Percentiles rank a stretch among this genome's conserved stretches.
phyloP scores from a whole-genome alignment of 2,113 vertebrate genomes.

The Entelurus aequoreus region DNA sequence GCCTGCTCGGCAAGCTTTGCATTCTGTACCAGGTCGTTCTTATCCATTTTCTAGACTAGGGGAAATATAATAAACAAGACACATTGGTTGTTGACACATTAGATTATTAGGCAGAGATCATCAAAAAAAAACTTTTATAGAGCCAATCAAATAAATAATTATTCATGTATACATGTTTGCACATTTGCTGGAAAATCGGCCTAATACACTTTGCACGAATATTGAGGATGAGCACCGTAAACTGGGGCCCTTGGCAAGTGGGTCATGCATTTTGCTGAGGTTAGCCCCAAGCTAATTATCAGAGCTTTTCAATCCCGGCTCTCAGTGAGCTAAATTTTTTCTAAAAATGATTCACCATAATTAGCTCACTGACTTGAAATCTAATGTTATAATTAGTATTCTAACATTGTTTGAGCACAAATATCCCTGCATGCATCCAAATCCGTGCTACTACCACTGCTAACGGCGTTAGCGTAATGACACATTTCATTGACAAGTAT shows the following conservation, averaged over 20 bases:
- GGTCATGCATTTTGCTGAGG: conserved; percentile 48
- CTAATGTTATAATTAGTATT: not conserved
- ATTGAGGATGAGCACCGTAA: conserved; percentile 16
- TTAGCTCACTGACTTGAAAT: too few species aligned
- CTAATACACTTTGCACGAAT: conserved; percentile 2
- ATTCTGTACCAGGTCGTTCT: conserved; percentile 97
- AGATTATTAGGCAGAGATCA: too few species aligned
- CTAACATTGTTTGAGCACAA: not conserved
- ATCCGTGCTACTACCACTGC: conserved; percentile 8
- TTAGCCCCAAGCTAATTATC: conserved; percentile 38
- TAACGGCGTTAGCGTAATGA: conserved; percentile 31
- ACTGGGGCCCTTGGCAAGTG: conserved; percentile 52
- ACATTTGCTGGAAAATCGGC: not conserved
- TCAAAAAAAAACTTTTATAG: not conserved
- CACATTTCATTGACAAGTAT: conserved; percentile 3
- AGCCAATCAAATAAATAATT: not conserved
- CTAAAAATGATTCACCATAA: not conserved
- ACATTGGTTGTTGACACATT: not conserved
- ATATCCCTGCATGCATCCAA: not conserved
- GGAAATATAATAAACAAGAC: not conserved
- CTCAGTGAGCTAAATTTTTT: not conserved
- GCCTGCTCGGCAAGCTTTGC: conserved; percentile 97
- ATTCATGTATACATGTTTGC: not conserved
- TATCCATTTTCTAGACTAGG: conserved; percentile 86
- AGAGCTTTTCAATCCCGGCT: conserved; percentile 4